Percentiles rank a stretch among this genome's conserved stretches.
Evolutionary conservation across 2,797 vertebrate species (phyloP).

Genomic region (Nasua narica): DNA sequence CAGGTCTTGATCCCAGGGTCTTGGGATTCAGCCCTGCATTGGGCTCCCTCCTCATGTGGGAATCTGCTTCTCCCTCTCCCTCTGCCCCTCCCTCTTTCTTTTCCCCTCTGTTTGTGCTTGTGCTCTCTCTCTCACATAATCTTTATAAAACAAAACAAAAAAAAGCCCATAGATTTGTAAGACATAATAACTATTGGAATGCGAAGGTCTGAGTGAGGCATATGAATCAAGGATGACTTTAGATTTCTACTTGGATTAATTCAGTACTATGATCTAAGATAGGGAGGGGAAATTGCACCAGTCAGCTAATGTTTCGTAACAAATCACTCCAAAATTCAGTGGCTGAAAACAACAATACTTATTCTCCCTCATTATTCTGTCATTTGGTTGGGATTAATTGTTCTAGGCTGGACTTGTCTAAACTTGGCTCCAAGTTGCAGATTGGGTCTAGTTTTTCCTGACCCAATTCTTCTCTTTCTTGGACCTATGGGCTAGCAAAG

Average conservation of each 20-base stretch:
- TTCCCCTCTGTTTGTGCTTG: too few species aligned
- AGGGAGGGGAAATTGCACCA: background rate
- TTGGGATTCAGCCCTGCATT: too few species aligned
- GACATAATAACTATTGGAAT: background rate
- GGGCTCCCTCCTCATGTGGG: too few species aligned
- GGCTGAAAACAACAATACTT: background rate
- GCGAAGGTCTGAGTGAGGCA: background rate
- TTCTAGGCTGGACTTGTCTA: background rate
- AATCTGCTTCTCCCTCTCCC: background rate
- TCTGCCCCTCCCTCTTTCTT: too few species aligned
- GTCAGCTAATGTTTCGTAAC: background rate
- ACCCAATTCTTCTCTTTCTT: background rate
- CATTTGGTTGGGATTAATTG: background rate
- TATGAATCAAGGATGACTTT: background rate
- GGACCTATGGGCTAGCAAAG: background rate
- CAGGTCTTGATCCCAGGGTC: background rate
- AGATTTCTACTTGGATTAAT: background rate
- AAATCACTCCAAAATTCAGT: background rate
- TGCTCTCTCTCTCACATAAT: background rate
- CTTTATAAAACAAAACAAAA: background rate
- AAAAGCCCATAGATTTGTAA: background rate
- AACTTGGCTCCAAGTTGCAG: background rate
- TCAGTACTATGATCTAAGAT: background rate
- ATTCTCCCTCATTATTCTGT: background rate
- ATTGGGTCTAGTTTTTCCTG: background rate